Percentiles rank a stretch among this genome's conserved stretches.
phyloP scores from a whole-genome alignment of 2,113 vertebrate genomes.

The Telmatochromis brichardi region DNA sequence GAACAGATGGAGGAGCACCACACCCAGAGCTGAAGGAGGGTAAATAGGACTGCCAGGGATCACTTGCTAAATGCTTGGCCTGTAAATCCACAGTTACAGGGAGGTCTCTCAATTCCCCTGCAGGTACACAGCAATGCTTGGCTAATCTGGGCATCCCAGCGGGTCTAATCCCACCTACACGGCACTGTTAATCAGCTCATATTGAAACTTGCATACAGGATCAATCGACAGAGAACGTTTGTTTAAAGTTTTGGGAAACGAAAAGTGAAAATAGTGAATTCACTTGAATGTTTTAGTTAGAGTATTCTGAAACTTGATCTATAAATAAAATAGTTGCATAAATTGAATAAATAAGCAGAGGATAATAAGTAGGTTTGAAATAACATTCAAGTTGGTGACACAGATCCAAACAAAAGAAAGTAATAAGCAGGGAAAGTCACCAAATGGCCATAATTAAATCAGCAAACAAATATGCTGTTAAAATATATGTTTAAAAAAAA shows the following conservation, averaged over 20 bases:
- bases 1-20: conserved; percentile 40
- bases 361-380: not conserved
- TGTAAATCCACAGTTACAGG: not conserved
- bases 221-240: not conserved
- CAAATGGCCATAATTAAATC: not conserved
- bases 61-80: conserved; percentile 24
- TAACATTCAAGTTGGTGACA: not conserved
- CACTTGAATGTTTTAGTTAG: not conserved
- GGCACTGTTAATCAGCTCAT: not conserved
- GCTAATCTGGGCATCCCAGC: conserved; percentile 26
- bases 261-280: not conserved
- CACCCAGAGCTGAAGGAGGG: conserved; percentile 50
- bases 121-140: not conserved
- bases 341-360: not conserved
- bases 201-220: not conserved
- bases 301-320: not conserved
- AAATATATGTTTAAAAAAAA: not conserved
- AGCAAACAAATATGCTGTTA: not conserved
- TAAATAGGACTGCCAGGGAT: conserved; percentile 40
- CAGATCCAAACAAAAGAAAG: not conserved
- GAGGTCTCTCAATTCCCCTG: not conserved
- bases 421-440: not conserved
- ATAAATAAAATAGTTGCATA: not conserved
- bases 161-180: not conserved
- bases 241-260: not conserved